These are phyloP conservation scores for Mythimna lalbum DNA, from an alignment of 2,888 invertebrate genomes.

Conservation along the genomic window DNA sequence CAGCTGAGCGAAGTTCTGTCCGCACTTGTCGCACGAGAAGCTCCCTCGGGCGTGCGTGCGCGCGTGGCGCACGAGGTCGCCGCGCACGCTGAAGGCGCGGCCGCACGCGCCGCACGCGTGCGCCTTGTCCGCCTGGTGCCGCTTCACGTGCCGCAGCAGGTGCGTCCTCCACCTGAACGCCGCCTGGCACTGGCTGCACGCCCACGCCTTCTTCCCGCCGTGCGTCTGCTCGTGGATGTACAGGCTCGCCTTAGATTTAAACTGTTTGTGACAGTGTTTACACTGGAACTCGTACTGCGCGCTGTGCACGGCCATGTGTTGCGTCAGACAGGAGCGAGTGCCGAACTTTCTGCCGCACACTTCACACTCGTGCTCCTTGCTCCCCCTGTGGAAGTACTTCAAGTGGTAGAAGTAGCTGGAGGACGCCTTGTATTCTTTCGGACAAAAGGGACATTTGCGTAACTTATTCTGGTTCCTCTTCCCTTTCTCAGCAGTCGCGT, in stretches of 20 bases:
- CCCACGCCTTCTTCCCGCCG: conserved; percentile 46
- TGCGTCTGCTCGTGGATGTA: conserved; percentile 89
- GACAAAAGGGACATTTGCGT: conserved; percentile 87
- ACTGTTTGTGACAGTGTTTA: conserved; percentile 85
- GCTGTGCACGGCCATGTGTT: conserved; percentile 86
- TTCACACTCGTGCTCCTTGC: conserved; percentile 85
- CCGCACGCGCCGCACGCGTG: conserved; percentile 87
- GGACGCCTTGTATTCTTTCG: conserved; percentile 84
- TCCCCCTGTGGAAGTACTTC: conserved; percentile 84
- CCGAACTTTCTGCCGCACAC: conserved; percentile 87
- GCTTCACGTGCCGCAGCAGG: conserved; percentile 81
- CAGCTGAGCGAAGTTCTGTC: conserved; percentile 85
- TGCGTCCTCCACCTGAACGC: conserved; percentile 87
- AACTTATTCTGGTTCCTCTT: conserved; percentile 36
- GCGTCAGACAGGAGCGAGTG: conserved; percentile 81
- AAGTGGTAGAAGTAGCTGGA: conserved; percentile 90
- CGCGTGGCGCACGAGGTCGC: conserved; percentile 87
- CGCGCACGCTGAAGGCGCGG: conserved; percentile 84
- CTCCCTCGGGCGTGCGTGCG: conserved; percentile 84
- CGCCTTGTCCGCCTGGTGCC: conserved; percentile 80
- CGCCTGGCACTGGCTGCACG: conserved; percentile 77
- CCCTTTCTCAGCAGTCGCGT: neutral
- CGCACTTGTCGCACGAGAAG: conserved; percentile 85
- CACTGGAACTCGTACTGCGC: conserved; percentile 84
- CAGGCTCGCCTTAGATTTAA: conserved; percentile 85